Percentiles rank a stretch among this genome's conserved stretches.
phyloP scores from a whole-genome alignment of 2,797 vertebrate species.

The Chanos chanos region DNA sequence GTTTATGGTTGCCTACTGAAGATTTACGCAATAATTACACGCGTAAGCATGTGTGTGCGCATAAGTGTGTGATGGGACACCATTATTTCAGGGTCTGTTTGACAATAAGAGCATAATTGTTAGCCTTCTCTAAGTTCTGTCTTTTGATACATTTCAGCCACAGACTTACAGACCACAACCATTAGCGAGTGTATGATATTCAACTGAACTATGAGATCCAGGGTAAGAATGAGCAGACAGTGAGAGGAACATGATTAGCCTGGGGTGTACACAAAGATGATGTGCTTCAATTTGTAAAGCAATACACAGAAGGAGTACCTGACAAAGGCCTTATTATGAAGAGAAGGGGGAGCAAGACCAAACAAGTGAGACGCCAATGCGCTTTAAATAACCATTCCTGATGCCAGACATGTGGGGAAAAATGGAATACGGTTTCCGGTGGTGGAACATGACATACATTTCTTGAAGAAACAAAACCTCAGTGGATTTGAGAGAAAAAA shows the following conservation, averaged over 20 bases:
- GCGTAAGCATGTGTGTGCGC: no score
- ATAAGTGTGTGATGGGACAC: no score
- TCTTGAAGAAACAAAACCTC: no score
- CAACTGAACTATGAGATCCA: not conserved
- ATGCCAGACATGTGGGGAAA: slow-evolving; percentile 59
- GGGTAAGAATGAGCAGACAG: not conserved
- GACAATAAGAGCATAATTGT: no score
- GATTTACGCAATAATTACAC: no score
- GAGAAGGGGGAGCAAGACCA: slow-evolving; percentile 67
- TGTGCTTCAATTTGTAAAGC: slow-evolving; percentile 71
- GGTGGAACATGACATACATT: slow-evolving; percentile 41
- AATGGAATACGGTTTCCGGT: slow-evolving; percentile 71
- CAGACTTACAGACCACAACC: not conserved
- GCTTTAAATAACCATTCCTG: slow-evolving; percentile 66
- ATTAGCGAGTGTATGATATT: not conserved
- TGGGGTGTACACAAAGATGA: slow-evolving; percentile 50
- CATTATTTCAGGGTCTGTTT: no score
- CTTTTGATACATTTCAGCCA: no score
- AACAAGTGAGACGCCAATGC: slow-evolving; percentile 59
- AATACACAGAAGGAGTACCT: slow-evolving; percentile 64
- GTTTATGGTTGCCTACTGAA: no score
- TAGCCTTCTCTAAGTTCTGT: no score
- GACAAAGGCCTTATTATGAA: slow-evolving; percentile 73
- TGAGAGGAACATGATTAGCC: slow-evolving; percentile 20
- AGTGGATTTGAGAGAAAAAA: slow-evolving; percentile 1